A percentile compares a stretch with the other conserved stretches of the same genome.
Conservation (phyloP, 2,888 invertebrate genomes). For the Netelia virgata region DNA sequence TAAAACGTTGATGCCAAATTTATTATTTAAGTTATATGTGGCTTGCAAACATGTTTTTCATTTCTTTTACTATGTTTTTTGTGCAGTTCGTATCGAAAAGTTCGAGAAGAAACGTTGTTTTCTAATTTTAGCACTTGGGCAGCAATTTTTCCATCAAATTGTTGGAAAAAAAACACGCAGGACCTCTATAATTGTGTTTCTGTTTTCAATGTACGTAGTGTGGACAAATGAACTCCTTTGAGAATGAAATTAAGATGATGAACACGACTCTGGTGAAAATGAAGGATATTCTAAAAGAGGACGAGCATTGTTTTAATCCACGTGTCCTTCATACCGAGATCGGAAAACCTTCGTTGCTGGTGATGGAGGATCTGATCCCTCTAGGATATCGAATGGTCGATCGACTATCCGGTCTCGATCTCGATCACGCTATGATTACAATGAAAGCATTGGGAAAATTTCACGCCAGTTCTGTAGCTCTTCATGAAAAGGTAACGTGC, state of each 20-base stretch:
- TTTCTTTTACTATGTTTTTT: too few relatives aligned
- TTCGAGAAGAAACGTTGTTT: too few relatives aligned
- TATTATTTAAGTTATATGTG: too few relatives aligned
- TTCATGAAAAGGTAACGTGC: constrained; percentile 85
- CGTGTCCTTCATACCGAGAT: constrained; percentile 78
- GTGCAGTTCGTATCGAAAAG: too few relatives aligned
- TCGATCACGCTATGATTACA: constrained; percentile 85
- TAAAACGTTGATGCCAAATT: too few relatives aligned
- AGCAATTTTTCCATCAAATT: too few relatives aligned
- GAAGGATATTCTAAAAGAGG: constrained; percentile 74
- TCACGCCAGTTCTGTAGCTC: constrained; percentile 86
- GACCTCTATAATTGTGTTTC: not conserved
- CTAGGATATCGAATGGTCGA: constrained; percentile 86
- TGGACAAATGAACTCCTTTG: constrained; percentile 70
- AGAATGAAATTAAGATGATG: constrained; percentile 80
- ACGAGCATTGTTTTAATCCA: constrained; percentile 73
- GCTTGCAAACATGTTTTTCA: too few relatives aligned
- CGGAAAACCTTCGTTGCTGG: constrained; percentile 80
- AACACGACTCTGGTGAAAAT: constrained; percentile 78
- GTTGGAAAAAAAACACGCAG: too few relatives aligned
- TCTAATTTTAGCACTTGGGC: too few relatives aligned
- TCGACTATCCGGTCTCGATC: constrained; percentile 86
- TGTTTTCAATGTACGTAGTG: constrained; percentile 71
- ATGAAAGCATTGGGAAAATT: constrained; percentile 86
- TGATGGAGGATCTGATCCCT: constrained; percentile 87